These are phyloP conservation scores for Drosophila varians DNA, from an alignment of 1,140 invertebrate genomes.

Conservation along the genomic window DNA sequence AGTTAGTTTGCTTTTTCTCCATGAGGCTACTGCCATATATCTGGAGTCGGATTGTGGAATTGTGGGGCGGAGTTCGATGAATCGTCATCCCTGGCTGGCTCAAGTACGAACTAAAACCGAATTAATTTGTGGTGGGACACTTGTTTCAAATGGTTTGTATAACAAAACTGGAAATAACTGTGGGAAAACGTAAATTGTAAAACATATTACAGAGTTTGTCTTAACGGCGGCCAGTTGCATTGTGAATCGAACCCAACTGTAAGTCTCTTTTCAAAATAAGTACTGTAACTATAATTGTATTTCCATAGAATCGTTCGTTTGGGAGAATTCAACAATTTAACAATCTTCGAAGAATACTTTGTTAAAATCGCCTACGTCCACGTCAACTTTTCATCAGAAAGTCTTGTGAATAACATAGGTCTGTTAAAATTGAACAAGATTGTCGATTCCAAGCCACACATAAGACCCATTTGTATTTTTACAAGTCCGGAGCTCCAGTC, in stretches of 20 bases:
- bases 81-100: neutral
- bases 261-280: no score
- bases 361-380: neutral
- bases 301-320: neutral
- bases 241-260: neutral
- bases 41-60: no score
- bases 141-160: neutral
- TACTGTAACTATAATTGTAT: no score
- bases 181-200: no score
- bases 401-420: neutral
- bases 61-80: neutral
- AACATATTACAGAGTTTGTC: neutral
- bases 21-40: neutral
- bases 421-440: neutral
- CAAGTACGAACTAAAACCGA: neutral
- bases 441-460: neutral
- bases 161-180: neutral
- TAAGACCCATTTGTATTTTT: slow-evolving; percentile 7
- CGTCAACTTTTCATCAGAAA: neutral
- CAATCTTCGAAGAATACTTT: neutral
- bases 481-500: rapidly evolving
- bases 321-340: neutral
- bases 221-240: neutral
- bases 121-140: neutral
- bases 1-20: neutral